These are phyloP conservation scores for Rhombomys opimus DNA, from an alignment of 2,113 vertebrate species.

Conservation along the genomic window DNA sequence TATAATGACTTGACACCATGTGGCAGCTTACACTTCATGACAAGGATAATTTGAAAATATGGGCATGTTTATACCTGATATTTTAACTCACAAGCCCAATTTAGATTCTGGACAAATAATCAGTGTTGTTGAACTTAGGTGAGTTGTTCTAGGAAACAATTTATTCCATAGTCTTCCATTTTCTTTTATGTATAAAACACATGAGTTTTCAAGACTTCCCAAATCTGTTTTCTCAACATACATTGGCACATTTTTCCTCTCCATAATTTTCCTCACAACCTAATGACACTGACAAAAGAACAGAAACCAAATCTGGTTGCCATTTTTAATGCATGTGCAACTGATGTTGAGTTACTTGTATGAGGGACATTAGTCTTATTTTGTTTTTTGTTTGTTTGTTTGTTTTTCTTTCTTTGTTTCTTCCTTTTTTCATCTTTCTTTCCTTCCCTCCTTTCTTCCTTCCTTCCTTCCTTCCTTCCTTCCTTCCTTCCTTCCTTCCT, in stretches of 20 bases:
- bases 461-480: no score
- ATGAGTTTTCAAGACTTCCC: not conserved
- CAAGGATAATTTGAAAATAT: constrained; percentile 16
- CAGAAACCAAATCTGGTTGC: not conserved
- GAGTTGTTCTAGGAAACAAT: constrained; percentile 18
- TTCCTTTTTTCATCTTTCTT: no score
- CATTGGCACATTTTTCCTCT: not conserved
- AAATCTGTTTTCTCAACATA: not conserved
- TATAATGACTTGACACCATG: not conserved
- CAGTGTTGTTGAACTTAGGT: not conserved
- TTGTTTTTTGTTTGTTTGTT: no score
- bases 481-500: no score
- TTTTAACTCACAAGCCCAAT: not conserved
- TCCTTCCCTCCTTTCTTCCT: no score
- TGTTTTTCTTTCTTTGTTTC: no score
- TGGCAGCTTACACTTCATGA: not conserved
- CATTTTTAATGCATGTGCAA: not conserved
- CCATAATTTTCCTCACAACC: not conserved
- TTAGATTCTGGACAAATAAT: constrained; percentile 11
- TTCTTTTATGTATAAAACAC: not conserved
- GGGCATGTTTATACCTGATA: not conserved
- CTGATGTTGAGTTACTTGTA: not conserved
- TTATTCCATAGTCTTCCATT: not conserved
- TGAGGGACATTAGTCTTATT: not conserved
- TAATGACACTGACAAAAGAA: not conserved